Conservation (phyloP, 2,888 invertebrate species). For the Gandaritis pyraliata region DNA sequence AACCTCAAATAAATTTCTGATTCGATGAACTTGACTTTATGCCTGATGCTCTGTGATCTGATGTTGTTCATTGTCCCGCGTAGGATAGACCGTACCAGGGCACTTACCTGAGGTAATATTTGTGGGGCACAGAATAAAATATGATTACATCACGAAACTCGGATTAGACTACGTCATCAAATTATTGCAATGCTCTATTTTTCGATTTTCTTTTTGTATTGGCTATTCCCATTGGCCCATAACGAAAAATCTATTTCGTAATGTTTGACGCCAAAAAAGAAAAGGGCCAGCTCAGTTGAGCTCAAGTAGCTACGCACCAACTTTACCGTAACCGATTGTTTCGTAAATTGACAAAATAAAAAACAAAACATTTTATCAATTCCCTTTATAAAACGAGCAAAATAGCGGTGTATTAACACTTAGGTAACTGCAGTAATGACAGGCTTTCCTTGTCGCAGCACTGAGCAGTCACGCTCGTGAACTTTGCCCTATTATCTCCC, state of each 20-base stretch:
- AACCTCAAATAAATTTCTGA: too few relatives aligned
- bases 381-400: constrained; percentile 33
- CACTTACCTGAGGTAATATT: too few relatives aligned
- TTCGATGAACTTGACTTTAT: too few relatives aligned
- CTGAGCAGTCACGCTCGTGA: constrained; percentile 61
- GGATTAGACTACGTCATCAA: too few relatives aligned
- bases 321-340: background rate
- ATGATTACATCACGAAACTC: too few relatives aligned
- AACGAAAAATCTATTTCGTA: constrained; percentile 1
- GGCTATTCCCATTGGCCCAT: background rate
- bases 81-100: too few relatives aligned
- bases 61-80: too few relatives aligned
- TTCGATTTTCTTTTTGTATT: too few relatives aligned
- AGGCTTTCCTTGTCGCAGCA: constrained; percentile 56
- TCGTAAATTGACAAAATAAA: constrained; percentile 4
- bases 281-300: background rate
- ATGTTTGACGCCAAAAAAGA: background rate
- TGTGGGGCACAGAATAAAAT: too few relatives aligned
- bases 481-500: constrained; percentile 67
- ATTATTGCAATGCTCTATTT: too few relatives aligned
- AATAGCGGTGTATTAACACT: constrained; percentile 50
- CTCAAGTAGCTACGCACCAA: background rate
- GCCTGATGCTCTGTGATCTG: too few relatives aligned
- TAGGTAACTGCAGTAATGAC: constrained; percentile 51
- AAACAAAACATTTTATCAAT: constrained; percentile 13